Evolutionary conservation across 2,113 vertebrate genomes (phyloP).

Genomic region (Tringa solitaria): DNA sequence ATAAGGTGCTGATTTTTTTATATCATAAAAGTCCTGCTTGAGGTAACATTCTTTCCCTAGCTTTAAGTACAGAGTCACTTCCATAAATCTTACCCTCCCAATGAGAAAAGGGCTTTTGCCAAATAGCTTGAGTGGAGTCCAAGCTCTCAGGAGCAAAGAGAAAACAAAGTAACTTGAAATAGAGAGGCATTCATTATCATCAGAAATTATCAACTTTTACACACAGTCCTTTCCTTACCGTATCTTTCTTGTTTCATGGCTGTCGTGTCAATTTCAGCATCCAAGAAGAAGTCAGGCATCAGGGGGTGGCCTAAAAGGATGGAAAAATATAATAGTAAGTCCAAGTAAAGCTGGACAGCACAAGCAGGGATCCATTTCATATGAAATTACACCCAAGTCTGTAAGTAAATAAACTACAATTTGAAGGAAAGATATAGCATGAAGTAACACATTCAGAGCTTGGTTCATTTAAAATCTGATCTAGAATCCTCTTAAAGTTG

Average conservation of each 20-base stretch:
- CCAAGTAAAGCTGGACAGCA: background rate
- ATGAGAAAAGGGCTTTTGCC: background rate
- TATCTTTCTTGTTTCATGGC: constrained; percentile 68
- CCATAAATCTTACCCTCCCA: background rate
- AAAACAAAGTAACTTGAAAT: background rate
- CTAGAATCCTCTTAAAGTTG: background rate
- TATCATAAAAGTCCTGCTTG: background rate
- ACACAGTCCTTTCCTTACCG: constrained; percentile 66
- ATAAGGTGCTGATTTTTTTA: background rate
- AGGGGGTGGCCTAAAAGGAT: constrained; percentile 84
- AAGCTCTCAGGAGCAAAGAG: background rate
- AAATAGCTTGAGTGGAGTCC: background rate
- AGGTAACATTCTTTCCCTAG: background rate
- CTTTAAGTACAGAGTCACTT: background rate
- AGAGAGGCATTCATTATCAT: background rate
- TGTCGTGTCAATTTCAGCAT: constrained; percentile 70
- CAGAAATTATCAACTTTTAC: background rate
- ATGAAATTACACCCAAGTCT: background rate
- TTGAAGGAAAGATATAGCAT: background rate
- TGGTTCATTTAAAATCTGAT: background rate
- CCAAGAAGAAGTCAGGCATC: constrained; percentile 95
- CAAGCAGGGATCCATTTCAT: background rate
- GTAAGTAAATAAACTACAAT: background rate
- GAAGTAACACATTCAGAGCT: background rate
- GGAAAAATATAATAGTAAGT: background rate